Base-by-base conservation (phyloP, 2,888 invertebrate species). In the Cosmopolites sordidus region DNA sequence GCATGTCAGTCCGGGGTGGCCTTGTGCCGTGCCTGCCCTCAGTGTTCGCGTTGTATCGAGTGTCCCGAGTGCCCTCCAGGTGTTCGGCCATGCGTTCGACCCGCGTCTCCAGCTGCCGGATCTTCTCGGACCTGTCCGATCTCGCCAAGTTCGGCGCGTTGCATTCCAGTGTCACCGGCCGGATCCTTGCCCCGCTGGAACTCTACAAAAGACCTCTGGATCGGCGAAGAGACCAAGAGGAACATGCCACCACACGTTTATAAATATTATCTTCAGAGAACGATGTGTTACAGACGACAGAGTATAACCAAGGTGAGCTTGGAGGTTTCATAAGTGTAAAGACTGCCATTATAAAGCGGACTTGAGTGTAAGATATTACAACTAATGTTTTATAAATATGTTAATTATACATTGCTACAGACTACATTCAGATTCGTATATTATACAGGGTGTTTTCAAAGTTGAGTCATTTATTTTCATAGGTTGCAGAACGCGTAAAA, bases 201-300 rank as follows among this genome's bases (percentile, higher is more conserved):
- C 48, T 58, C 59, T 51, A 46, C 56, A 45, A 64, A 66, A 57
- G 70, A 73, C 57, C 69, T 71, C 58, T 84, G 84, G 84, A 83
- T 84, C 67, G 84, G 84, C 45, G 80, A 83, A 69, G 83, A 84
- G 70, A 84, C 84, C 44, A 80, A 79, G 60, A 76, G 78, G 38
- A 75, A 79, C 6, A 69, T 84, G 66, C 84, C 84, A 9, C 76
- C 79, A 1, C 82, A 84, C 67, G 82, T 84, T 66, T 82, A 82
- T 71, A 81, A 83, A 69, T 84, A 84, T 72, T 84, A 84, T 69
- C 76, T 81, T 65, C 79, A 79, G 43, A 61, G 73, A 51, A 74
- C 72, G 22, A 65, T 69, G 56, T 71, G 69, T 51, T 75, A 74
- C 62, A 64, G 74, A 15, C 63, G 74, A 55, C 73, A 74, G 60